A percentile compares a stretch with the other conserved stretches of the same genome.
Conservation (phyloP, 2,797 vertebrate species). For the Phoebastria nigripes region DNA sequence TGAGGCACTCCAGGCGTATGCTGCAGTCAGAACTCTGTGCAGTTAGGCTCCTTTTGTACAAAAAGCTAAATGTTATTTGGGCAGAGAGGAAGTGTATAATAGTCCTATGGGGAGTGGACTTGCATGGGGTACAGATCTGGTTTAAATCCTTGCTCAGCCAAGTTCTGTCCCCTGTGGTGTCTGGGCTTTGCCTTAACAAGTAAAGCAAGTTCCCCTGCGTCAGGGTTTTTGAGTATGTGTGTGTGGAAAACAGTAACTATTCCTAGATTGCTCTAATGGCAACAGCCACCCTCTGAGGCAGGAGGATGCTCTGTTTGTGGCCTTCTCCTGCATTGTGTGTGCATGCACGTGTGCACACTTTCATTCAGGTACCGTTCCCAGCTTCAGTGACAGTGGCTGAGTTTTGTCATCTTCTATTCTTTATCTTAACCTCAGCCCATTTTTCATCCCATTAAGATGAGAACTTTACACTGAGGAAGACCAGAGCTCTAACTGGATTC, state of each 20-base stretch:
- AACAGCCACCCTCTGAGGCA: neutral
- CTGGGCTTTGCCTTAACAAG: neutral
- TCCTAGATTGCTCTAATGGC: neutral
- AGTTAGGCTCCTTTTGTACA: neutral
- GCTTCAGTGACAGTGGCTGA: neutral
- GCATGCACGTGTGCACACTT: fast-evolving
- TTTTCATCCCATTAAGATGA: neutral
- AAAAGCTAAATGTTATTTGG: neutral
- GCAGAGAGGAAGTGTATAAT: too few species aligned
- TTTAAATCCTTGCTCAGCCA: neutral
- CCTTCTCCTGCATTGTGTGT: neutral
- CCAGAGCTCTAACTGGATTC: neutral
- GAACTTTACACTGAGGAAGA: neutral
- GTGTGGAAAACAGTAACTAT: neutral
- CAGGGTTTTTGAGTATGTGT: neutral
- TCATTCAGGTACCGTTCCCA: neutral
- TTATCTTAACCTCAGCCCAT: neutral
- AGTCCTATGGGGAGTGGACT: neutral
- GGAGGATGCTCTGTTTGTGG: neutral
- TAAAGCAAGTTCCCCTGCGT: neutral
- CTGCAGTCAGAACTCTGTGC: neutral
- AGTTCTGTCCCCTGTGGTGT: neutral
- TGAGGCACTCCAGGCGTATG: too few species aligned
- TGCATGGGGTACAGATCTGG: neutral
- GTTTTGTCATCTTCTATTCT: neutral